Evolutionary conservation across 2,888 invertebrate species (phyloP).

Genomic region (Leucania comma): DNA sequence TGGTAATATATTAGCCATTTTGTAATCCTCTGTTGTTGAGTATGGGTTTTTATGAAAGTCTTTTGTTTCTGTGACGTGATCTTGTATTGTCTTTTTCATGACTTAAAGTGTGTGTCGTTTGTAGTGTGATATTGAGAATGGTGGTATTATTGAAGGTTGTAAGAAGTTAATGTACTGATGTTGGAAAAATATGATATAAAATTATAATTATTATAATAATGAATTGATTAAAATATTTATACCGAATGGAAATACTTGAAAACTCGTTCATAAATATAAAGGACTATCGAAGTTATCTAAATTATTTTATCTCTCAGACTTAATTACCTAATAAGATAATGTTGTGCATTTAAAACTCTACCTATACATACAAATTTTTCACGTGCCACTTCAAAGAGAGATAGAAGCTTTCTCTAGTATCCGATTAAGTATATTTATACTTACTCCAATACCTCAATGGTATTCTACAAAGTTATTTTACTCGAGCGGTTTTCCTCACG

Average conservation of each 20-base stretch:
- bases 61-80: slow-evolving; percentile 18
- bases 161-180: background rate
- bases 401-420: background rate
- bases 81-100: slow-evolving; percentile 14
- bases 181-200: too few species aligned
- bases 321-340: too few species aligned
- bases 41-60: background rate
- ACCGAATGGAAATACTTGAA: too few species aligned
- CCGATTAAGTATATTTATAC: background rate
- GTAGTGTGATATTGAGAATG: background rate
- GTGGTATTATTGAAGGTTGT: background rate
- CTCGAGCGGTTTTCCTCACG: background rate
- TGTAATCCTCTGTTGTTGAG: slow-evolving; percentile 4
- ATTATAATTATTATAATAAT: too few species aligned
- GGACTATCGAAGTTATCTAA: too few species aligned
- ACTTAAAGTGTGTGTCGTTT: background rate
- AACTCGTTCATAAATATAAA: too few species aligned
- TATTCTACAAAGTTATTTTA: background rate
- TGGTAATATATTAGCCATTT: slow-evolving; percentile 6
- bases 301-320: too few species aligned
- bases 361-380: background rate
- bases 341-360: background rate
- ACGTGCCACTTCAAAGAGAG: background rate
- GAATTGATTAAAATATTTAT: too few species aligned
- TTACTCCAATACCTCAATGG: background rate